A percentile compares a stretch with the other conserved stretches of the same genome.
Evolutionary conservation across 2,113 vertebrate species (phyloP).

Genomic region (Xerus inauris): DNA sequence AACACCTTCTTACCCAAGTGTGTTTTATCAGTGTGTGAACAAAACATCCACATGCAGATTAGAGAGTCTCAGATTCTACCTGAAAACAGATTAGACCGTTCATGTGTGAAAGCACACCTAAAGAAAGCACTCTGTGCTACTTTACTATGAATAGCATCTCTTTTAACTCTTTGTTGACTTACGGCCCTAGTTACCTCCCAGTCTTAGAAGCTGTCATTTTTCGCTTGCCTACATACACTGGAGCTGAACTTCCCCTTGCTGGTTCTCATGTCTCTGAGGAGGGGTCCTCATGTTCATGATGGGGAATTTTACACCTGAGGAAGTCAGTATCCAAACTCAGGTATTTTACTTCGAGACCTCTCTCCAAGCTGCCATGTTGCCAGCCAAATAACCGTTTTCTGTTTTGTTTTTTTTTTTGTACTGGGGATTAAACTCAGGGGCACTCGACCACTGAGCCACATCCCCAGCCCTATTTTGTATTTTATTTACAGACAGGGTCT

Average conservation of each 20-base stretch:
- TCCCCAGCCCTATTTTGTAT: too few relatives aligned
- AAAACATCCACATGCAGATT: background rate
- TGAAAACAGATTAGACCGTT: background rate
- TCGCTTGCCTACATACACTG: rapidly evolving
- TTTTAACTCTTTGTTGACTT: background rate
- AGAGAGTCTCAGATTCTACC: too few relatives aligned
- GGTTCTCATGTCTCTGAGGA: background rate
- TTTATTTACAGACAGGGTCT: too few relatives aligned
- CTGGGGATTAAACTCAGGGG: too few relatives aligned
- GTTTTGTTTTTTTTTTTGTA: too few relatives aligned
- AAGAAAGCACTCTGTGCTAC: background rate
- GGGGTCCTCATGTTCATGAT: background rate
- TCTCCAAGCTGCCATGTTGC: background rate
- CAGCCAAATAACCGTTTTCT: background rate
- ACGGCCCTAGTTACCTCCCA: background rate
- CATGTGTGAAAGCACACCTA: background rate
- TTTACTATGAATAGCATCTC: background rate
- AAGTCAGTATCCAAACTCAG: background rate
- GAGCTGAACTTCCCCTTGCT: background rate
- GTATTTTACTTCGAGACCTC: background rate
- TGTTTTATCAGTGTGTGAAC: slow-evolving; percentile 1
- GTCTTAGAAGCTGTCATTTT: background rate
- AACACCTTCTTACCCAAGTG: background rate
- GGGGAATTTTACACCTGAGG: background rate
- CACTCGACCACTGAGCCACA: too few relatives aligned